A percentile compares a stretch with the other conserved stretches of the same genome.
phyloP scores from a whole-genome alignment of 2,113 vertebrate species.

The Axis porcinus region DNA sequence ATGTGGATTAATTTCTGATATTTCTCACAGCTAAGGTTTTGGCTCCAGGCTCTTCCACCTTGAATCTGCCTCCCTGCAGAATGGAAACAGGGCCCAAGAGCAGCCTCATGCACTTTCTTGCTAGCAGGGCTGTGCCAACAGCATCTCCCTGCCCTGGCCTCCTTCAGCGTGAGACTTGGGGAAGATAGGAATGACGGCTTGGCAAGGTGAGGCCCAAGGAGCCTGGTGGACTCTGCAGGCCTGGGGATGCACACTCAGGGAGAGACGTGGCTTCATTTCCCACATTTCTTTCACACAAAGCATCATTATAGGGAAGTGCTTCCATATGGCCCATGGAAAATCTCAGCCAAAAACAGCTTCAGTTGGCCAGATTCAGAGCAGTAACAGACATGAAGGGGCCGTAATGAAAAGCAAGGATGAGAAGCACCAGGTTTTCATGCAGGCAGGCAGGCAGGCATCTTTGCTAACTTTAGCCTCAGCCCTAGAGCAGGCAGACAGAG shows the following conservation, averaged over 20 bases:
- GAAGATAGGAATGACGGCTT: not conserved
- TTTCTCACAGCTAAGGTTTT: slow-evolving; percentile 57
- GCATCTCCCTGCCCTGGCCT: slow-evolving; percentile 15
- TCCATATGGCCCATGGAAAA: slow-evolving; percentile 52
- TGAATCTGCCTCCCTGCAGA: slow-evolving; percentile 52
- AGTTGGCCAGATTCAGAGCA: slow-evolving; percentile 11
- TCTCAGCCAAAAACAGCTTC: slow-evolving; percentile 26
- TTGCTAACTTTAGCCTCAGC: not conserved
- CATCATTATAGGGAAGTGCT: slow-evolving; percentile 48
- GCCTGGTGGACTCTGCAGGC: not conserved
- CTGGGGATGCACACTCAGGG: not conserved
- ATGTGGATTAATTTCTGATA: slow-evolving; percentile 36
- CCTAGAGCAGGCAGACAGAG: rapidly evolving
- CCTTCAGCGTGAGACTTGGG: slow-evolving; percentile 16
- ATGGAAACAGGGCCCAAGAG: slow-evolving; percentile 55
- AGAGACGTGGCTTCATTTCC: slow-evolving; percentile 51
- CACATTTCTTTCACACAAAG: slow-evolving; percentile 57
- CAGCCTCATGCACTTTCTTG: not conserved
- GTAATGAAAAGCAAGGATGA: not conserved
- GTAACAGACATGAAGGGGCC: not conserved
- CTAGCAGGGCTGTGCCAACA: not conserved
- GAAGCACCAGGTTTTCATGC: rapidly evolving
- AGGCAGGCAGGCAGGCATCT: not conserved
- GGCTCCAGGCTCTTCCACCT: slow-evolving; percentile 46
- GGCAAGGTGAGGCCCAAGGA: slow-evolving; percentile 21